A percentile compares a stretch with the other conserved stretches of the same genome.
These are phyloP conservation scores for Gastrophryne carolinensis DNA, from an alignment of 2,797 vertebrate species.

Conservation along the genomic window DNA sequence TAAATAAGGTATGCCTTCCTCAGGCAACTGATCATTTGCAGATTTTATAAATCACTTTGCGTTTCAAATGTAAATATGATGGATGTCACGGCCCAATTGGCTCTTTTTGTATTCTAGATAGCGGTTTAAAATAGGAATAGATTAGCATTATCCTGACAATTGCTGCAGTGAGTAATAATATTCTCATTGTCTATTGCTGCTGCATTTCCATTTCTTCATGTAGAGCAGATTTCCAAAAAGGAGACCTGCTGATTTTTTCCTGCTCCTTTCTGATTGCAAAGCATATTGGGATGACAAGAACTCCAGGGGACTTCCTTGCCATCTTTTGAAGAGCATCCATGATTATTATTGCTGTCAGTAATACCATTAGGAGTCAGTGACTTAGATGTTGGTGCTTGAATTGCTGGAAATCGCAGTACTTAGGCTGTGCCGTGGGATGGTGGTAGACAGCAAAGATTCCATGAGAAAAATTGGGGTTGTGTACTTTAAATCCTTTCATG, in stretches of 20 bases:
- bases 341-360: conserved; percentile 46
- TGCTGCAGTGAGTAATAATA: conserved; percentile 34
- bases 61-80: conserved; percentile 27
- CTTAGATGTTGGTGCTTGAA: conserved; percentile 35
- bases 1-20: not conserved
- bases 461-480: not conserved
- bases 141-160: conserved; percentile 27
- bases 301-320: conserved; percentile 42
- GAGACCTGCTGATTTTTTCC: conserved; percentile 45
- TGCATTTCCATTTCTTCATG: conserved; percentile 22
- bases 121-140: conserved; percentile 18
- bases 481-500: no score
- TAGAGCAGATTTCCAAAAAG: conserved; percentile 41
- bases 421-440: conserved; percentile 18
- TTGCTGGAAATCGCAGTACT: conserved; percentile 8
- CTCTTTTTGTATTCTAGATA: conserved; percentile 29
- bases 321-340: conserved; percentile 33
- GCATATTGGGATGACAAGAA: conserved; percentile 49
- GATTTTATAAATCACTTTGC: not conserved
- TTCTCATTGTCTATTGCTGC: conserved; percentile 32
- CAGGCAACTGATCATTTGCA: not conserved
- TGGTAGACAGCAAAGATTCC: not conserved
- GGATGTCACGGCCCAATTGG: not conserved
- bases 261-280: conserved; percentile 47
- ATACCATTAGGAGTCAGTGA: conserved; percentile 48